Percentiles rank a stretch among this genome's conserved stretches.
Evolutionary conservation across 2,888 invertebrate species (phyloP).

Genomic region (Clivina fossor): DNA sequence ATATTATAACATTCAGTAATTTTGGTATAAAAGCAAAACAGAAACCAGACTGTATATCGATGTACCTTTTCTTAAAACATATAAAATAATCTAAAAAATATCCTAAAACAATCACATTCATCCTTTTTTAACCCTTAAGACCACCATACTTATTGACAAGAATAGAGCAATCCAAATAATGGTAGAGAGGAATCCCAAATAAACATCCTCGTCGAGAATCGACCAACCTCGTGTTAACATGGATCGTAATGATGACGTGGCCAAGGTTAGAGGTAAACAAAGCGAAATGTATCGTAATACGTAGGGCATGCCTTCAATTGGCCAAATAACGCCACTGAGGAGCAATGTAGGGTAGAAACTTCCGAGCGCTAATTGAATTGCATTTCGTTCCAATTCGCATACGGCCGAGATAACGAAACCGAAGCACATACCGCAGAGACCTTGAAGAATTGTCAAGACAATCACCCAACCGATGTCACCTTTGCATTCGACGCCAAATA

Average conservation of each 20-base stretch:
- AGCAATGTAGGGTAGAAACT: conserved; percentile 93
- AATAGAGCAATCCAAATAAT: conserved; percentile 83
- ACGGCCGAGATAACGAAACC: conserved; percentile 93
- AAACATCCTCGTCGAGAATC: conserved; percentile 77
- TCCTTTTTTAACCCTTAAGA: conserved; percentile 79
- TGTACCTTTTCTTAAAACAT: conserved; percentile 13
- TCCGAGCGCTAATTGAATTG: conserved; percentile 89
- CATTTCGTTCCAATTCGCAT: conserved; percentile 88
- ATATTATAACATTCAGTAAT: too few species aligned
- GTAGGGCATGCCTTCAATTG: conserved; percentile 92
- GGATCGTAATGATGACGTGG: conserved; percentile 87
- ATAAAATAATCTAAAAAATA: conserved; percentile 22
- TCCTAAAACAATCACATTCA: conserved; percentile 50
- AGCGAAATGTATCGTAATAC: conserved; percentile 77
- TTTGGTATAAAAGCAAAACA: too few species aligned
- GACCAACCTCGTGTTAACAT: conserved; percentile 89
- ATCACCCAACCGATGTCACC: conserved; percentile 86
- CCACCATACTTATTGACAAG: conserved; percentile 76
- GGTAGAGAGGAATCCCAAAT: conserved; percentile 84
- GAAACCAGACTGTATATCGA: too few species aligned
- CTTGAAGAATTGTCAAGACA: conserved; percentile 83
- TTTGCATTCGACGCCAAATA: conserved; percentile 86
- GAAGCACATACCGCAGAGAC: conserved; percentile 94
- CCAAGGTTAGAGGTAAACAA: conserved; percentile 83
- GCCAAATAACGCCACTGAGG: conserved; percentile 94